Conservation (phyloP, 2,888 invertebrate species). For the Nipponacmea schrenckii region DNA sequence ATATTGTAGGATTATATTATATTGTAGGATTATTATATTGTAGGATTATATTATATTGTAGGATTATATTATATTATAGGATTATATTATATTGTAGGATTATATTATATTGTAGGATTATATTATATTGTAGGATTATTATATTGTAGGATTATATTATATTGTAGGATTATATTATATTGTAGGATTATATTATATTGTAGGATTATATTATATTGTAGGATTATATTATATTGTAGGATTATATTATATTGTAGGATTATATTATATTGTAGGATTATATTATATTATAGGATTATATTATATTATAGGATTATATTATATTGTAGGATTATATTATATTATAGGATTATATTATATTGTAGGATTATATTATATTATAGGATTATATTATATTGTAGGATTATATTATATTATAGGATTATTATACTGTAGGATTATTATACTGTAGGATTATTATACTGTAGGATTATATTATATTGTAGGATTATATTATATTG, state of each 20-base stretch:
- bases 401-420: not conserved
- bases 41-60: constrained; percentile 12
- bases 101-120: constrained; percentile 17
- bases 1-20: constrained; percentile 15
- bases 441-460: too few species aligned
- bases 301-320: too few species aligned
- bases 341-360: too few species aligned
- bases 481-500: not conserved
- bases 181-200: constrained; percentile 15
- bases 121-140: too few species aligned
- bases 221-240: not conserved
- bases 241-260: constrained; percentile 14
- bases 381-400: not conserved
- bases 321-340: constrained; percentile 15
- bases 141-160: constrained; percentile 15
- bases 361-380: constrained; percentile 15
- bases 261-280: too few species aligned
- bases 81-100: not conserved
- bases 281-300: constrained; percentile 15
- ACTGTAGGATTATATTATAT: constrained; percentile 15
- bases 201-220: not conserved
- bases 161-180: too few species aligned
- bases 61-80: constrained; percentile 8
- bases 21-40: not conserved
- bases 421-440: constrained; percentile 13